These are phyloP conservation scores for Lycia hirtaria DNA, from an alignment of 2,888 invertebrate genomes.

Conservation along the genomic window DNA sequence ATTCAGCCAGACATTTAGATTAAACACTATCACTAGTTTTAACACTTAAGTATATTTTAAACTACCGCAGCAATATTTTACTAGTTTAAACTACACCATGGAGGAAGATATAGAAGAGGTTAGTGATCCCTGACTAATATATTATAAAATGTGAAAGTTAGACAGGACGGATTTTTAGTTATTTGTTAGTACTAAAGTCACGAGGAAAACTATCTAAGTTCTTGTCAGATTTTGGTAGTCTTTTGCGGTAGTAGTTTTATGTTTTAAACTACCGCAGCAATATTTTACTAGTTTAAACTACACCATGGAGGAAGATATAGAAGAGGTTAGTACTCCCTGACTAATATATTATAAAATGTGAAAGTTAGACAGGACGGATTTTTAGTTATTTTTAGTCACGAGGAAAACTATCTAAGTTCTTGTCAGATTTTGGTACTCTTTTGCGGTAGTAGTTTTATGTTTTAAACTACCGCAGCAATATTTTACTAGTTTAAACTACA, in stretches of 20 bases:
- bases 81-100: constrained; percentile 41
- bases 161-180: too few species aligned
- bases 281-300: constrained; percentile 24
- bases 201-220: too few species aligned
- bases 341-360: too few species aligned
- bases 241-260: too few species aligned
- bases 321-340: constrained; percentile 61
- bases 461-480: constrained; percentile 15
- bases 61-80: constrained; percentile 19
- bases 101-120: constrained; percentile 56
- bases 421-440: too few species aligned
- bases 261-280: constrained; percentile 9
- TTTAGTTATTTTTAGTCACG: too few species aligned
- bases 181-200: too few species aligned
- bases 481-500: constrained; percentile 25
- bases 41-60: neutral
- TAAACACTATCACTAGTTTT: constrained; percentile 13
- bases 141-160: too few species aligned
- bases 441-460: too few species aligned
- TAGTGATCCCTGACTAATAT: constrained; percentile 58
- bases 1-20: constrained; percentile 10
- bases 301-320: constrained; percentile 51
- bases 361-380: too few species aligned
- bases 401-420: too few species aligned
- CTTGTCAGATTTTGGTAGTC: too few species aligned